Base-by-base conservation (phyloP, 2,888 invertebrate genomes). In the Coecobrya sp. region DNA sequence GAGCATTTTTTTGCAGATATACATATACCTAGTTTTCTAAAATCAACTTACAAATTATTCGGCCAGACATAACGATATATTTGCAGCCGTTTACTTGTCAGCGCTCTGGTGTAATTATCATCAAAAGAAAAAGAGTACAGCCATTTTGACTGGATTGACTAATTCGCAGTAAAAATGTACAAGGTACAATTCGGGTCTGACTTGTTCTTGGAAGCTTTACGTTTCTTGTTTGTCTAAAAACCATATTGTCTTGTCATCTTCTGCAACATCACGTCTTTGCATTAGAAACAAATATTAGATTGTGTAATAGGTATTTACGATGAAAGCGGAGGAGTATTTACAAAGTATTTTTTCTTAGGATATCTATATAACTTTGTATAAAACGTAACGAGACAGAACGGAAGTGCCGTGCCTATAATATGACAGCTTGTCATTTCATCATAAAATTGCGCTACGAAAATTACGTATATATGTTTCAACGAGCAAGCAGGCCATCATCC, bases 21-120 rank as follows among this genome's bases (percentile, higher is more conserved):
- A n/a, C 19, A 49, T 49, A 16, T 55, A n/a, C 19, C 55, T n/a
- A 19, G n/a, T 55, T 55, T 55, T 19, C 55, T 55, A 19, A n/a
- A n/a, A n/a, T n/a, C 19, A 16, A 55, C 2, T 55, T 55, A 13
- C 55, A 55, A 55, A 19, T 55, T n/a, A 55, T 55, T 55, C 42
- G 42, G 42, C 70, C 70, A 73, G 70, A 73, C 42, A 73, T n/a
- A n/a, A n/a, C n/a, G n/a, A n/a, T n/a, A n/a, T 22, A 36, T 42
- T 73, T 7, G 3, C 16, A 7, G 70, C 5, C 70, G 70, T 73
- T 73, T 42, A 73, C 42, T n/a, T 73, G 70, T 73, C 70, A 73
- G 19, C 70, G 70, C 13, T 10, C 7, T 27, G 11, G 19, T 25
- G 25, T 25, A 65, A 65, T 19, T 65, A n/a, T n/a, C n/a, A n/a